phyloP scores from a whole-genome alignment of 2,888 invertebrate species.

The Auanema freiburgensis region DNA sequence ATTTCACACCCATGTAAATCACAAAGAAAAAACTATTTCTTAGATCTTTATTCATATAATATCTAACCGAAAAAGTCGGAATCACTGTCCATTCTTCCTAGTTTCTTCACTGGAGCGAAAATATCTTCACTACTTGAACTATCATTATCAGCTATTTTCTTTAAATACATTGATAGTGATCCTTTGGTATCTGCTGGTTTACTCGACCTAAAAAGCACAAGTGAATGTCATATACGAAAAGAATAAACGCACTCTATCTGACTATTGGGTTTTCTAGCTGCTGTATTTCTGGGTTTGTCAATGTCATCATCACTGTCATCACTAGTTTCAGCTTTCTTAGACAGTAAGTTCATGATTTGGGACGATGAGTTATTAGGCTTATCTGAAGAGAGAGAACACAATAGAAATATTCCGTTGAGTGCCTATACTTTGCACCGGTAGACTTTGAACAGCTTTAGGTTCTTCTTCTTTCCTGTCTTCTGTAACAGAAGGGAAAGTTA shows the following conservation, averaged over 20 bases:
- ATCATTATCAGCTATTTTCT: conserved; percentile 3
- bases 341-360: conserved; percentile 20
- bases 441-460: too few species aligned
- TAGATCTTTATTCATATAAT: background rate
- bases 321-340: conserved; percentile 6
- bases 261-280: background rate
- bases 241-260: too few species aligned
- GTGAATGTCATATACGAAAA: too few species aligned
- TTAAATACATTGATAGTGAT: conserved; percentile 9
- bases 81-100: conserved; percentile 1
- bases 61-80: conserved; percentile 17
- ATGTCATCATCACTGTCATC: conserved; percentile 17
- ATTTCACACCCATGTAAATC: background rate
- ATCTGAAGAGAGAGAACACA: background rate
- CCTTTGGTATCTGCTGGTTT: conserved; percentile 3
- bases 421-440: too few species aligned
- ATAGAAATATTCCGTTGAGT: too few species aligned
- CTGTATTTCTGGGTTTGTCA: background rate
- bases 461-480: too few species aligned
- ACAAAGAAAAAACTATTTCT: too few species aligned
- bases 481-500: too few species aligned
- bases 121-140: conserved; percentile 10
- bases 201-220: too few species aligned
- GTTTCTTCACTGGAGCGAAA: background rate
- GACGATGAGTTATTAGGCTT: conserved; percentile 3